Evolutionary conservation across 2,888 invertebrate genomes (phyloP).

Genomic region (Micoletzkya japonica): DNA sequence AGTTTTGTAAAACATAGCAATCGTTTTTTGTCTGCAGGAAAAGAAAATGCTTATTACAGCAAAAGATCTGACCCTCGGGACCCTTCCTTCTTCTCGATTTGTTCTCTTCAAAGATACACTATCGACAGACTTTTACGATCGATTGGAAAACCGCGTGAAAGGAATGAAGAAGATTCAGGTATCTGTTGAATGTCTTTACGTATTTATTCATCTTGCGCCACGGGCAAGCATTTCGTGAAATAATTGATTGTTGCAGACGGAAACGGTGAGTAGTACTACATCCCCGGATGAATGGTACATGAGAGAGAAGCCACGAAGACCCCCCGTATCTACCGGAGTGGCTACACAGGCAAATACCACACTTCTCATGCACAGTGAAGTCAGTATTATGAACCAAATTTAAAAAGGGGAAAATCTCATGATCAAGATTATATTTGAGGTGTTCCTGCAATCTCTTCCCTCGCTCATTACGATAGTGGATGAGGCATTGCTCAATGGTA

Average conservation of each 20-base stretch:
- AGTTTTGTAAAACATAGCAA: background rate
- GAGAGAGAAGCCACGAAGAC: background rate
- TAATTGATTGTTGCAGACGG: background rate
- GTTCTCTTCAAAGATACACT: slow-evolving; percentile 8
- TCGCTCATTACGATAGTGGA: slow-evolving; percentile 5
- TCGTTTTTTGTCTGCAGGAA: background rate
- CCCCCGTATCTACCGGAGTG: slow-evolving; percentile 5
- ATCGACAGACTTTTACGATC: background rate
- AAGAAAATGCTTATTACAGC: background rate
- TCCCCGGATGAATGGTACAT: slow-evolving; percentile 21
- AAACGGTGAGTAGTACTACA: background rate
- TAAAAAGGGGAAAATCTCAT: background rate
- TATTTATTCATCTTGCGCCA: background rate
- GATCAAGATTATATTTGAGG: background rate
- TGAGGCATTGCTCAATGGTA: slow-evolving; percentile 21
- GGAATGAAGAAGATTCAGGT: slow-evolving; percentile 1
- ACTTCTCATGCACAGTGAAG: slow-evolving; percentile 7
- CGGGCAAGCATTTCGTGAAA: background rate
- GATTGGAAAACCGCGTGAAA: background rate
- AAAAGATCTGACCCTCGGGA: background rate
- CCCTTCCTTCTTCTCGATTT: slow-evolving; percentile 17
- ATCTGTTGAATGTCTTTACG: background rate
- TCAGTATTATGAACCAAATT: background rate
- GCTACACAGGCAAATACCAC: background rate
- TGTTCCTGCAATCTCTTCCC: slow-evolving; percentile 13